Evolutionary conservation across 1,140 invertebrate species (phyloP), one percentile per base, ranked within the genome.

Genomic region (Drosophila cardini): DNA sequence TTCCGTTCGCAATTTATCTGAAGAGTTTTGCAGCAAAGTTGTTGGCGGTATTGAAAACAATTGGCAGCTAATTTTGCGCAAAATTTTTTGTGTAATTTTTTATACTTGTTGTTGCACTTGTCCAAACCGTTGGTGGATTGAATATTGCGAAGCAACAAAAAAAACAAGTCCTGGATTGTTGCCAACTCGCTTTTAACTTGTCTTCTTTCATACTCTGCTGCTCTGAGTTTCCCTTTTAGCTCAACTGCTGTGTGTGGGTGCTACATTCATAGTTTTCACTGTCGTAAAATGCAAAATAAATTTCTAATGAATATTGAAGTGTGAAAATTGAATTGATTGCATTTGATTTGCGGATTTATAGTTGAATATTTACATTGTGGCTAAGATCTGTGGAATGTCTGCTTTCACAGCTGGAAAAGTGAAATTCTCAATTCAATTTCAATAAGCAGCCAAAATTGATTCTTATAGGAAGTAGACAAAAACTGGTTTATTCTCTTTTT

Each of bases 291-390:
- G 83, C 76, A 87, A 87, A 87, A 89, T 89, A 87, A 76, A 87
- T 87, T 87, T 87, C 83, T 89, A 87, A 87, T 87, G 83, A 87
- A 87, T 87, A 87, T 87, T 87, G 83, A 87, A 87, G 83, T 87
- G 83, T 89, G 83, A 87, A 87, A 89, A 89, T 87, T 87, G 83
- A 87, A 87, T 87, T 87, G 83, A 87, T 87, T 87, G 83, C 83
- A 80, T 79, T 87, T 87, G 83, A 87, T 87, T 87, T 87, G 84
- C 76, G 84, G 83, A 83, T 72, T 87, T 87, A 73, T 81, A 74
- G 76, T 61, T 77, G 79, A 57, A 76, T 86, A 87, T 87, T 86
- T 87, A 82, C 79, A 74, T 79, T 83, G 83, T 65, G 61, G 65
- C 46, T 32, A 57, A 65, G n/a, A 65, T 38, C 56, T 42, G 70